Evolutionary conservation across 2,888 invertebrate genomes (phyloP).

Genomic region (Megalurothrips usitatus): DNA sequence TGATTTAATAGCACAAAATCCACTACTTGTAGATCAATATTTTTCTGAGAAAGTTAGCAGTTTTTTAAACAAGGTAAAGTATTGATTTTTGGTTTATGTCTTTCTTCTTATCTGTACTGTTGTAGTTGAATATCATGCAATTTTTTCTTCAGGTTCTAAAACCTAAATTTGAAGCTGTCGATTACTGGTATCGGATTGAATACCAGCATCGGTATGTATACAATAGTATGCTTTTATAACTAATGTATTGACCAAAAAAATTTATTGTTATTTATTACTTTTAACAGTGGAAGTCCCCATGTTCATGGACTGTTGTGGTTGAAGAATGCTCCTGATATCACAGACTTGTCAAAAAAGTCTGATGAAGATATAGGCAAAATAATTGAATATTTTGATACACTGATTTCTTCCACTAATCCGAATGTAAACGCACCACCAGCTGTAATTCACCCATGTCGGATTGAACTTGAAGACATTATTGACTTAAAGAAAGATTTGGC

Average conservation of each 20-base stretch:
- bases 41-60: slow-evolving; percentile 28
- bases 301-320: slow-evolving; percentile 37
- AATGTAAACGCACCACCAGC: slow-evolving; percentile 28
- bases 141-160: neutral
- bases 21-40: slow-evolving; percentile 29
- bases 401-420: slow-evolving; percentile 34
- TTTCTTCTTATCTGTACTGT: too few species aligned
- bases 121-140: slow-evolving; percentile 32
- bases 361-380: slow-evolving; percentile 25
- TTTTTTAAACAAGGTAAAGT: neutral
- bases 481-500: neutral
- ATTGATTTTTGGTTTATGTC: too few species aligned
- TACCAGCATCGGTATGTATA: slow-evolving; percentile 32
- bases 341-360: slow-evolving; percentile 3
- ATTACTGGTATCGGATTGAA: slow-evolving; percentile 34
- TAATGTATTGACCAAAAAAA: neutral
- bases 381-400: slow-evolving; percentile 30
- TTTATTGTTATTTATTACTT: neutral
- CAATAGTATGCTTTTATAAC: neutral
- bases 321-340: slow-evolving; percentile 33
- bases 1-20: slow-evolving; percentile 33
- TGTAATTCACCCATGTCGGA: slow-evolving; percentile 33
- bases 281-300: slow-evolving; percentile 35
- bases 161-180: slow-evolving; percentile 19
- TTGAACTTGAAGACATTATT: slow-evolving; percentile 19